Base-by-base conservation (phyloP, 2,888 invertebrate species). In the Sminthurides aquaticus region DNA sequence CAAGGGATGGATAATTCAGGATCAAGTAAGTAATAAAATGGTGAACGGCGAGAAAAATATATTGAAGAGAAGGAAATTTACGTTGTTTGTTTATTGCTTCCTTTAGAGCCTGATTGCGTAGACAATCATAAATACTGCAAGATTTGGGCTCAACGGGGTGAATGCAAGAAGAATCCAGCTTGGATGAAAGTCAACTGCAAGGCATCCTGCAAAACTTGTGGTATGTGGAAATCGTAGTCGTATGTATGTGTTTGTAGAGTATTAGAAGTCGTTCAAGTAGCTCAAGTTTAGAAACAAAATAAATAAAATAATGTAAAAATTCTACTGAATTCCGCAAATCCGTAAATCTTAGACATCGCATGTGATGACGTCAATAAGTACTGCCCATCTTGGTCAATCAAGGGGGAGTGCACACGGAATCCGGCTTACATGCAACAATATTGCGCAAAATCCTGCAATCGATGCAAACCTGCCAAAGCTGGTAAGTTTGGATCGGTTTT, bases 131-230 rank as follows among this genome's bases (percentile, higher is more conserved):
- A 70, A 18, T 24, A 67, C 25, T 72, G 72, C 29, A 24, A 48
- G 11, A 25, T 58, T 26, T 71, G 70, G 70, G 67, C 69, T 26
- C 56, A 62, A 2, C 60, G 26, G 18, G 68, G 68, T 2, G 72
- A 72, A 60, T 72, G 72, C 55, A 25, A 29, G 0, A 67, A 66
- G 52, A 72, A 72, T 65, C 70, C 70, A 2, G 63, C 60, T 2
- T 72, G 76, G 76, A 77, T 78, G 78, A 62, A 65, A 3, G 72
- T 72, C 18, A 76, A 77, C 65, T 78, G 78, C 67, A 69, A 73
- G 28, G 66, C 64, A 48, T 75, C 77, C 1, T 78, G 78, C 65
- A 74, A 75, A 20, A 65, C 72, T 54, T 78, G 78, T 61, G 66
- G 74, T 73, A 69, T 68, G 72, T 56, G 15, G 43, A 20, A 8